Conservation (phyloP, 2,888 invertebrate species). For the Agrochola circellaris region DNA sequence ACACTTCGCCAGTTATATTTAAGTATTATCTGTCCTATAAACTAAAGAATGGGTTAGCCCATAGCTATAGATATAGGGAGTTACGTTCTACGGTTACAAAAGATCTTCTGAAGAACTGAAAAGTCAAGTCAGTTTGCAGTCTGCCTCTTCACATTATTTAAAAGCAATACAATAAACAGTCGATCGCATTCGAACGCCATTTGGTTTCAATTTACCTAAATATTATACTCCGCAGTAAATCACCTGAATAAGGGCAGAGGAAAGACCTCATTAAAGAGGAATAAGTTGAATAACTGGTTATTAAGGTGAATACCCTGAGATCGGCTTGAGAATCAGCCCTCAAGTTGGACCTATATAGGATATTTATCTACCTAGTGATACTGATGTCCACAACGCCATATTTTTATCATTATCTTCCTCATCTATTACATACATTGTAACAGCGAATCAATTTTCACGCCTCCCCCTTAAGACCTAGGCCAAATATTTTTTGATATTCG, state of each 20-base stretch:
- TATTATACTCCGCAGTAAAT: background rate
- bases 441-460: too few relatives aligned
- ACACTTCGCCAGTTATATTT: too few relatives aligned
- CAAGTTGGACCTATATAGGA: constrained; percentile 2
- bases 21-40: background rate
- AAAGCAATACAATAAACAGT: background rate
- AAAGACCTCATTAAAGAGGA: constrained; percentile 25
- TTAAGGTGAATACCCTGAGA: constrained; percentile 46
- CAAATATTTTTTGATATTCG: too few relatives aligned
- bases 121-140: background rate
- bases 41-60: background rate
- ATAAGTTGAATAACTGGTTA: constrained; percentile 53
- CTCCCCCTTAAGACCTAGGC: too few relatives aligned
- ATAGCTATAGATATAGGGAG: background rate
- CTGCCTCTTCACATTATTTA: background rate
- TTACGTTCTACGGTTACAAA: background rate
- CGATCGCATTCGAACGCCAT: background rate
- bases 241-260: constrained; percentile 22
- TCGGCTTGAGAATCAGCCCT: constrained; percentile 10
- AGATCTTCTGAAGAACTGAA: background rate
- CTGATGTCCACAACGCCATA: background rate
- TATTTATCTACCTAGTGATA: constrained; percentile 15
- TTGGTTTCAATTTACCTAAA: constrained; percentile 4
- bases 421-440: too few relatives aligned
- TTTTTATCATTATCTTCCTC: background rate